These are phyloP conservation scores for Rhyacophila evoluta DNA, from an alignment of 2,888 invertebrate species.

Conservation along the genomic window DNA sequence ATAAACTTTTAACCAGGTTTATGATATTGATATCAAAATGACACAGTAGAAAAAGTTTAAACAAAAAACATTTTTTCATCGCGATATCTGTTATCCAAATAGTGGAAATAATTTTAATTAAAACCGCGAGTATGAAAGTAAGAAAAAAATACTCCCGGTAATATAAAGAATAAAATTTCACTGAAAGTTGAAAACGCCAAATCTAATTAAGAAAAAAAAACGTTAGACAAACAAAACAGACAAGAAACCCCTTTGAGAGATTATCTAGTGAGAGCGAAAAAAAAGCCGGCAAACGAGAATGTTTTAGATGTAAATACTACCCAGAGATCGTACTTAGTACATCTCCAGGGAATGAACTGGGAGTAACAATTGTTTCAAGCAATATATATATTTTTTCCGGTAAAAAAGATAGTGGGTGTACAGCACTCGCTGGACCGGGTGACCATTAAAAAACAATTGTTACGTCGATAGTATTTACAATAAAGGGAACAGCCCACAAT, in stretches of 20 bases:
- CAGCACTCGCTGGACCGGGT: background rate
- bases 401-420: background rate
- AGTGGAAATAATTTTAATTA: background rate
- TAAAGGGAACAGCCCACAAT: too few relatives aligned
- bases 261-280: background rate
- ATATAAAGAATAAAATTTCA: background rate
- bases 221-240: slow-evolving; percentile 5
- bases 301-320: background rate
- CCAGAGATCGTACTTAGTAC: background rate
- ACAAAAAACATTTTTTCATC: too few relatives aligned
- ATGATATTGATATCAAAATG: too few relatives aligned
- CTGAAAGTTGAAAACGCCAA: background rate
- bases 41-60: too few relatives aligned
- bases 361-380: slow-evolving; percentile 28
- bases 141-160: slow-evolving; percentile 3
- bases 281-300: background rate
- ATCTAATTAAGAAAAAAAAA: background rate
- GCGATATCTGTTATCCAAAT: background rate
- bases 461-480: too few relatives aligned
- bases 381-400: background rate
- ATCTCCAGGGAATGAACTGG: background rate
- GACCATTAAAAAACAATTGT: background rate
- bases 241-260: slow-evolving; percentile 8
- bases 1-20: too few relatives aligned
- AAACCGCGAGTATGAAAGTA: background rate